phyloP scores from a whole-genome alignment of 2,113 vertebrate genomes.

The Microcebus jonahi region DNA sequence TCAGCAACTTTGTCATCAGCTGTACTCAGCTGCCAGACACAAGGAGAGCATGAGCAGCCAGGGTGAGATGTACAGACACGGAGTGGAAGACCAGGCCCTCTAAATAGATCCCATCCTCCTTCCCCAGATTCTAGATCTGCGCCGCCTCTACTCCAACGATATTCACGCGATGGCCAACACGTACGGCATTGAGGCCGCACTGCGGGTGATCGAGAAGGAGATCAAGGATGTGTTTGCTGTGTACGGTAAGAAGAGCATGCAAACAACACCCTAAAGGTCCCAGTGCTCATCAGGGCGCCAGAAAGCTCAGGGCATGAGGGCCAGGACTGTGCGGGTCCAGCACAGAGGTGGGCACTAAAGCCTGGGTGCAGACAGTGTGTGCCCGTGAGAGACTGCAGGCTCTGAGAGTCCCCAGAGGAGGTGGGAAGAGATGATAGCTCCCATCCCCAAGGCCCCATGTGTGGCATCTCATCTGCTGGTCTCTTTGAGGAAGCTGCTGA shows the following conservation, averaged over 20 bases:
- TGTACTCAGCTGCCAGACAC: background rate
- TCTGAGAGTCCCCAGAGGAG: background rate
- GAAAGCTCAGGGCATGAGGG: background rate
- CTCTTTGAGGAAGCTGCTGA: background rate
- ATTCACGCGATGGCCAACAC: slow-evolving; percentile 96
- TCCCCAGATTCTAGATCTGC: slow-evolving; percentile 91
- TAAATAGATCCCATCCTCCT: background rate
- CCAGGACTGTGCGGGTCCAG: accelerated
- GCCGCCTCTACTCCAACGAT: slow-evolving; percentile 94
- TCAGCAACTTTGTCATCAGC: background rate
- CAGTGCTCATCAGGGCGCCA: accelerated
- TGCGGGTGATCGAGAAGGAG: slow-evolving; percentile 96
- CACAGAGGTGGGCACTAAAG: accelerated
- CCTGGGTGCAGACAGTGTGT: accelerated
- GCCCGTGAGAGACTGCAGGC: background rate
- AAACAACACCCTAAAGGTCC: accelerated
- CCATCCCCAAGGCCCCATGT: accelerated
- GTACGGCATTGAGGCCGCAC: slow-evolving; percentile 95
- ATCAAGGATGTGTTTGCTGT: slow-evolving; percentile 99
- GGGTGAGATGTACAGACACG: accelerated
- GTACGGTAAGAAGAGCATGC: slow-evolving; percentile 88
- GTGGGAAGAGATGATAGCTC: background rate
- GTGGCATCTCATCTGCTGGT: background rate
- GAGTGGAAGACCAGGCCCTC: background rate
- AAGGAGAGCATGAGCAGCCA: accelerated